phyloP scores from a whole-genome alignment of 2,797 vertebrate species.

The Thamnophis elegans region DNA sequence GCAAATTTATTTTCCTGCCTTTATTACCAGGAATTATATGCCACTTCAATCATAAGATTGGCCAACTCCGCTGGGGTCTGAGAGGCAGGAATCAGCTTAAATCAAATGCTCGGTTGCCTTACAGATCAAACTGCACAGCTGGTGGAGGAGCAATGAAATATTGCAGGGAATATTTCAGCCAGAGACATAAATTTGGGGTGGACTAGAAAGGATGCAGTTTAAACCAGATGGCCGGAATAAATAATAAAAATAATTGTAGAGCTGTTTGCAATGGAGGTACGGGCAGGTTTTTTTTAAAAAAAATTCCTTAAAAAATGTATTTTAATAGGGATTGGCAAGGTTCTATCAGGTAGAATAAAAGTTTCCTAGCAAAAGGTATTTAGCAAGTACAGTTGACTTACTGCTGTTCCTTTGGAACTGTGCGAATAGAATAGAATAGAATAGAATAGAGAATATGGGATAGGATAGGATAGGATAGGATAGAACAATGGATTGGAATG shows the following conservation, averaged over 20 bases:
- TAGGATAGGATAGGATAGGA: no score
- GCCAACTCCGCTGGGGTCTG: background rate
- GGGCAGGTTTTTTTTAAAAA: no score
- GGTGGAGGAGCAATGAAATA: background rate
- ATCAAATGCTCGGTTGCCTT: background rate
- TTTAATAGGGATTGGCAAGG: slow-evolving; percentile 57
- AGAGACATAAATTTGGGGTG: background rate
- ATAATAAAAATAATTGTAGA: slow-evolving; percentile 37
- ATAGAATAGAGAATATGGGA: no score
- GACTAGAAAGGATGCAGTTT: background rate
- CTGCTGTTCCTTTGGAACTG: background rate
- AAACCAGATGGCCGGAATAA: slow-evolving; percentile 29
- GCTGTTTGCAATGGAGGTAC: slow-evolving; percentile 42
- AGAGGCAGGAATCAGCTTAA: background rate
- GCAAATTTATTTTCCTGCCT: background rate
- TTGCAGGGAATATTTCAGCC: background rate
- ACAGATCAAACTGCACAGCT: background rate
- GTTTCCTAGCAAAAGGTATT: background rate
- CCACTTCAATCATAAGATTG: background rate
- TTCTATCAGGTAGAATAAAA: slow-evolving; percentile 43
- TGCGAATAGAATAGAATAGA: no score
- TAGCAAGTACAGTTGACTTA: background rate
- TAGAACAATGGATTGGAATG: no score
- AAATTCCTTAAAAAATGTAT: slow-evolving; percentile 17
- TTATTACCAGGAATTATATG: background rate